These are phyloP conservation scores for Acrocephalus kingi DNA, from an alignment of 2,113 vertebrate genomes.

Conservation along the genomic window DNA sequence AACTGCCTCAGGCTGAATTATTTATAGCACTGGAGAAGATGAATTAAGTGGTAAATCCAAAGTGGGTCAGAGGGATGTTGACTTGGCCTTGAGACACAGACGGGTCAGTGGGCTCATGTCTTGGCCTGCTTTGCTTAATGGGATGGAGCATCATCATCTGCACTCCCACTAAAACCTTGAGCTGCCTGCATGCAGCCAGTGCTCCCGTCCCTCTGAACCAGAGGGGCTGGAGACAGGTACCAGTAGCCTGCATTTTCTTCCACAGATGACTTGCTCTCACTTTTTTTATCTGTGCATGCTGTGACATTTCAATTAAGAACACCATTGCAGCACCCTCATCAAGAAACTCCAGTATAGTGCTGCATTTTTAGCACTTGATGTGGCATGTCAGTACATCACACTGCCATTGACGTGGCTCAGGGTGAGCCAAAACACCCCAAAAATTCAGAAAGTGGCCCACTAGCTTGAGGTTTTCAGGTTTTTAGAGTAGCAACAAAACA, in stretches of 20 bases:
- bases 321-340: neutral
- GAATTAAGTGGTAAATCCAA: slow-evolving; percentile 50
- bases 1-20: slow-evolving; percentile 39
- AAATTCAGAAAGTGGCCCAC: neutral
- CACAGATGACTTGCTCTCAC: neutral
- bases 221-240: neutral
- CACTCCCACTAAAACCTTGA: neutral
- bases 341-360: neutral
- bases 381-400: accelerated
- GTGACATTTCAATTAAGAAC: neutral
- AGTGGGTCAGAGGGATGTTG: slow-evolving; percentile 34
- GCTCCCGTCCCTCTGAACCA: neutral
- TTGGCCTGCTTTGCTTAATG: neutral
- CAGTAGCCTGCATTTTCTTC: neutral
- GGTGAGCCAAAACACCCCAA: neutral
- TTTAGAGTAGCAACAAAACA: neutral
- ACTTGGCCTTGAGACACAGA: neutral
- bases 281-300: neutral
- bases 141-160: neutral
- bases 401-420: accelerated
- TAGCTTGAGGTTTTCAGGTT: neutral
- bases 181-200: neutral
- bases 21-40: slow-evolving; percentile 34
- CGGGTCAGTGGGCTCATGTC: neutral
- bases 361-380: neutral